A percentile compares a stretch with the other conserved stretches of the same genome.
Evolutionary conservation across 1,140 invertebrate genomes (phyloP).

Genomic region (Grapholita molesta): DNA sequence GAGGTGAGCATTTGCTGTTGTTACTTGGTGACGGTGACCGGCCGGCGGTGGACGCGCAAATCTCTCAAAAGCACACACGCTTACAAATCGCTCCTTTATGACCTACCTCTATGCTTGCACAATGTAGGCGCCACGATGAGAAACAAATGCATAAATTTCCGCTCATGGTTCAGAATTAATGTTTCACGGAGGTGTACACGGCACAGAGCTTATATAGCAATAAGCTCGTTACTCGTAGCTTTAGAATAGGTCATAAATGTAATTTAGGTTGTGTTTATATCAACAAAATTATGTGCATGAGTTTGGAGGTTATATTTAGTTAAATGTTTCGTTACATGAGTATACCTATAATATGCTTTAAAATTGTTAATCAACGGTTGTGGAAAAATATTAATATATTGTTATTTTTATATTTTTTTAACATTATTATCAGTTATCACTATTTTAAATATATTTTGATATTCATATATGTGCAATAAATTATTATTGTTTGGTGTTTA

Average conservation of each 20-base stretch:
- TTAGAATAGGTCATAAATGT: constrained; percentile 46
- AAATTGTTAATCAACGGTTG: constrained; percentile 3
- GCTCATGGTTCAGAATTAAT: constrained; percentile 49
- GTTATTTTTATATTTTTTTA: background rate
- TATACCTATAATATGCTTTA: background rate
- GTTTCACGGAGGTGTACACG: constrained; percentile 40
- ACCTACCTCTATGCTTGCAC: constrained; percentile 33
- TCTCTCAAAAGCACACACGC: constrained; percentile 20
- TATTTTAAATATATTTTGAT: constrained; percentile 11
- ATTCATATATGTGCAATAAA: constrained; percentile 30
- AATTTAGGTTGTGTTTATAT: constrained; percentile 9
- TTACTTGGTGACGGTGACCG: constrained; percentile 20
- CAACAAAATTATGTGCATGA: background rate
- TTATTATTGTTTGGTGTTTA: constrained; percentile 25
- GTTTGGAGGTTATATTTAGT: background rate
- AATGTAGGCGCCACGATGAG: constrained; percentile 32
- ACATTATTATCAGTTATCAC: background rate
- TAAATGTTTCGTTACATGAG: constrained; percentile 10
- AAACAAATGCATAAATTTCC: constrained; percentile 32
- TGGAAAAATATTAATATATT: background rate
- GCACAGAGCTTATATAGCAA: constrained; percentile 57
- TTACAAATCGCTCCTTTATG: constrained; percentile 29
- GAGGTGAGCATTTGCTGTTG: constrained; percentile 81
- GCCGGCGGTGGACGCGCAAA: background rate
- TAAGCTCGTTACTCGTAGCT: constrained; percentile 61